Percentiles rank a stretch among this genome's conserved stretches.
phyloP scores from a whole-genome alignment of 2,888 invertebrate species.

The Minunthozetes semirufus region DNA sequence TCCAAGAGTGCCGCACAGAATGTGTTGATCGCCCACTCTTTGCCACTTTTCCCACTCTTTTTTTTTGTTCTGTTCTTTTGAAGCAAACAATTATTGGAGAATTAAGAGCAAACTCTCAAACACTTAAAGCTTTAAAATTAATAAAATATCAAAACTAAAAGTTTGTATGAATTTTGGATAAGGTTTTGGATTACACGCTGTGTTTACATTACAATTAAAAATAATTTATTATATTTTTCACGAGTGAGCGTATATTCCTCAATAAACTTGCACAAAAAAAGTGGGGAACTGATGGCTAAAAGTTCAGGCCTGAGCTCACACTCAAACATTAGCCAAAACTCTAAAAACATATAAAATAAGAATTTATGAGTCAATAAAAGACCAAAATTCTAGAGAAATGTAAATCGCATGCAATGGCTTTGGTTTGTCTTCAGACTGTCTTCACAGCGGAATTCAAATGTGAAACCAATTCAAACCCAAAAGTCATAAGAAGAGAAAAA shows the following conservation, averaged over 20 bases:
- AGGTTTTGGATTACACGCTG: slow-evolving; percentile 8
- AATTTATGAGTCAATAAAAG: slow-evolving; percentile 6
- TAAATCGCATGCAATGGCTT: not conserved
- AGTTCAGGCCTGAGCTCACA: not conserved
- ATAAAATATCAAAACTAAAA: too few species aligned
- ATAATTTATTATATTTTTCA: slow-evolving; percentile 10
- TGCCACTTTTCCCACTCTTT: too few species aligned
- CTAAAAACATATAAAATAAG: slow-evolving; percentile 10
- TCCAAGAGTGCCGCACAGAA: too few species aligned
- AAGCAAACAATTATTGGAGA: too few species aligned
- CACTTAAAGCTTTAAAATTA: too few species aligned
- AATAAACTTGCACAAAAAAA: not conserved
- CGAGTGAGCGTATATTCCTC: not conserved
- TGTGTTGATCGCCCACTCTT: too few species aligned
- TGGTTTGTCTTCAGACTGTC: not conserved
- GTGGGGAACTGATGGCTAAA: not conserved
- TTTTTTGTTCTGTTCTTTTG: too few species aligned
- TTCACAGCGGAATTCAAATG: not conserved
- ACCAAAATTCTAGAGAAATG: slow-evolving; percentile 1
- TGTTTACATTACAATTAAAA: slow-evolving; percentile 10
- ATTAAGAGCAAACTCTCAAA: too few species aligned
- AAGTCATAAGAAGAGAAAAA: not conserved
- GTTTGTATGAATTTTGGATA: not conserved
- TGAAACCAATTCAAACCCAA: too few species aligned
- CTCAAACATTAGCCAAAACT: slow-evolving; percentile 16